These are phyloP conservation scores for Dendronephthya gigantea DNA, from an alignment of 64 coral and sea anemone species.

Conservation along the genomic window DNA sequence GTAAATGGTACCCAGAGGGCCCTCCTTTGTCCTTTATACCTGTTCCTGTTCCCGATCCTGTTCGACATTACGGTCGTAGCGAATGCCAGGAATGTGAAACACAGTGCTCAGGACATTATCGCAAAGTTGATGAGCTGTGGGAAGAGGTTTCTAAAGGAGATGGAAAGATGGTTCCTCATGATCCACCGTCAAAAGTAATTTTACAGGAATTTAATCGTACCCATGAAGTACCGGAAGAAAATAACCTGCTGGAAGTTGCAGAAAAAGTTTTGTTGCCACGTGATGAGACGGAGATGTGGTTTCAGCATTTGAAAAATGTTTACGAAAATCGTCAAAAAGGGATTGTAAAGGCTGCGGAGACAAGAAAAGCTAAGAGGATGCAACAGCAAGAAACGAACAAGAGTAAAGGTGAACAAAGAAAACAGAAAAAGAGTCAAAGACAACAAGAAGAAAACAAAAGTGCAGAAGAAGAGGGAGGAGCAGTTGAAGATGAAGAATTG, in stretches of 20 bases:
- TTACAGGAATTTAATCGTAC: constrained; percentile 24
- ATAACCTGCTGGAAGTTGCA: constrained; percentile 29
- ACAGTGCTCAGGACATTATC: constrained; percentile 37
- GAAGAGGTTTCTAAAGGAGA: constrained; percentile 22
- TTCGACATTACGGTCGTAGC: constrained; percentile 31
- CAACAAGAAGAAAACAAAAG: not conserved
- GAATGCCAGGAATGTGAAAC: constrained; percentile 30
- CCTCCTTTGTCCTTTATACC: constrained; percentile 28
- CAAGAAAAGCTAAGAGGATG: not conserved
- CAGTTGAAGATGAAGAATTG: not conserved
- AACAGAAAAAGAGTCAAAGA: not conserved
- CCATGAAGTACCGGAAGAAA: constrained; percentile 23
- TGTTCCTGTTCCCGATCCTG: constrained; percentile 32
- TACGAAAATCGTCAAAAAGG: constrained; percentile 33
- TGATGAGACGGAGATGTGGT: constrained; percentile 31
- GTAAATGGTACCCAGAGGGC: constrained; percentile 35
- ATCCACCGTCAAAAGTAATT: constrained; percentile 41
- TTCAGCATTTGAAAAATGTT: constrained; percentile 34
- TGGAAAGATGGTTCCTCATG: not conserved
- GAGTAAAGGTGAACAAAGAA: too few species aligned
- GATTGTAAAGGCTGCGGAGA: constrained; percentile 39
- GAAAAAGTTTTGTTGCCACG: constrained; percentile 31
- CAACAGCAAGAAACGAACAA: not conserved
- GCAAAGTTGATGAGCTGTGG: constrained; percentile 37
- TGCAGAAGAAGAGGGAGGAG: not conserved